Conservation (phyloP, 2,888 invertebrate genomes). For the Luperina testacea region DNA sequence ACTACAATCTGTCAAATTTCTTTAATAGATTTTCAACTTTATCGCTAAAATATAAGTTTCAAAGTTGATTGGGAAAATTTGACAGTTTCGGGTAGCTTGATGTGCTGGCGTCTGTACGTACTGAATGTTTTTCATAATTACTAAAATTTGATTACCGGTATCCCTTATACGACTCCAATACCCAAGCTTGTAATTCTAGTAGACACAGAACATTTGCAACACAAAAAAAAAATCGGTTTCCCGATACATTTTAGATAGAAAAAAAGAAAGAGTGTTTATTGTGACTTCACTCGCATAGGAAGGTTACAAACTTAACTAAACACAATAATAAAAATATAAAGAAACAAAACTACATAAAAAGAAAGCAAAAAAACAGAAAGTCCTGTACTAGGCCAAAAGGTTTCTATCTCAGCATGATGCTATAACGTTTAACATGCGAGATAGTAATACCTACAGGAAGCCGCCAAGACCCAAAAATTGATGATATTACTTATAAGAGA, state of each 20-base stretch:
- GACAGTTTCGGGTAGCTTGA: no score
- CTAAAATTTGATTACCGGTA: not conserved
- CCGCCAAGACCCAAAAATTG: no score
- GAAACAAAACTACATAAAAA: not conserved
- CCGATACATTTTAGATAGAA: not conserved
- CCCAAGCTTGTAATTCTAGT: not conserved
- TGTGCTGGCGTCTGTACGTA: no score
- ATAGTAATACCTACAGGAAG: not conserved
- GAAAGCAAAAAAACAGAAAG: not conserved
- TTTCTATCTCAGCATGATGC: not conserved
- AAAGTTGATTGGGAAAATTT: no score
- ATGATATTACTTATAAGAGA: not conserved
- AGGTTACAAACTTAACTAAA: not conserved
- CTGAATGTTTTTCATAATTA: no score
- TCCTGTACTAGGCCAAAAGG: not conserved
- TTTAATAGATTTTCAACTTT: no score
- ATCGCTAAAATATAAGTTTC: no score
- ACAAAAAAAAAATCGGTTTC: not conserved
- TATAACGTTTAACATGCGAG: not conserved
- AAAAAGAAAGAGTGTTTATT: not conserved
- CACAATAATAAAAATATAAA: no score
- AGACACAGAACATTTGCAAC: not conserved
- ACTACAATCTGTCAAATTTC: no score
- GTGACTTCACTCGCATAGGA: not conserved
- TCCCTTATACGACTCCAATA: not conserved